Evolutionary conservation across 2,888 invertebrate genomes (phyloP).

Genomic region (Petrophora chlorosata): DNA sequence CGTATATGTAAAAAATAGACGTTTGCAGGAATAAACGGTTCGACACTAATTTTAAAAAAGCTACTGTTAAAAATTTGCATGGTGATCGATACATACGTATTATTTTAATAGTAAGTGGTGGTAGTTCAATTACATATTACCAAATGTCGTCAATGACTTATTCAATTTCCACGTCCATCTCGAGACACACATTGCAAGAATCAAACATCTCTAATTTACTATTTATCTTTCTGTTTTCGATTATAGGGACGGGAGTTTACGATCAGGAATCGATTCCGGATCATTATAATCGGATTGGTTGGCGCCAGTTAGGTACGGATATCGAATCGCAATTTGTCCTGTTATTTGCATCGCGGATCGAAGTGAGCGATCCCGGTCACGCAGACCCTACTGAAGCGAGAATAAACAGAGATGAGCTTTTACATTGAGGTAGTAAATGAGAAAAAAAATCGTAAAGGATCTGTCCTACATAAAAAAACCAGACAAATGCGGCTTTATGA

Average conservation of each 20-base stretch:
- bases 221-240: slow-evolving; percentile 13
- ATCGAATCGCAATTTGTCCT: slow-evolving; percentile 72
- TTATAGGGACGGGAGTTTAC: slow-evolving; percentile 33
- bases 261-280: slow-evolving; percentile 65
- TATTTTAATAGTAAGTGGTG: no score
- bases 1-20: no score
- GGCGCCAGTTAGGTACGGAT: slow-evolving; percentile 66
- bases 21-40: no score
- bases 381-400: slow-evolving; percentile 64
- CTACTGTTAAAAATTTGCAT: no score
- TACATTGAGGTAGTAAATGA: slow-evolving; percentile 36
- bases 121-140: no score
- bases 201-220: slow-evolving; percentile 8
- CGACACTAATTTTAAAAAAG: no score
- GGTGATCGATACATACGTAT: no score
- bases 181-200: background rate
- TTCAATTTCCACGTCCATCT: background rate
- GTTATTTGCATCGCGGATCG: slow-evolving; percentile 69
- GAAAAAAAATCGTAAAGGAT: background rate
- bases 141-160: background rate
- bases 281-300: slow-evolving; percentile 68
- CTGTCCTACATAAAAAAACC: background rate
- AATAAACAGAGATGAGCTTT: slow-evolving; percentile 61
- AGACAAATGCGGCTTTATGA: no score
- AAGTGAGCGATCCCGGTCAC: slow-evolving; percentile 63